Percentiles rank a stretch among this genome's conserved stretches.
Conservation (phyloP, 2,888 invertebrate genomes). For the Athalia rosae region DNA sequence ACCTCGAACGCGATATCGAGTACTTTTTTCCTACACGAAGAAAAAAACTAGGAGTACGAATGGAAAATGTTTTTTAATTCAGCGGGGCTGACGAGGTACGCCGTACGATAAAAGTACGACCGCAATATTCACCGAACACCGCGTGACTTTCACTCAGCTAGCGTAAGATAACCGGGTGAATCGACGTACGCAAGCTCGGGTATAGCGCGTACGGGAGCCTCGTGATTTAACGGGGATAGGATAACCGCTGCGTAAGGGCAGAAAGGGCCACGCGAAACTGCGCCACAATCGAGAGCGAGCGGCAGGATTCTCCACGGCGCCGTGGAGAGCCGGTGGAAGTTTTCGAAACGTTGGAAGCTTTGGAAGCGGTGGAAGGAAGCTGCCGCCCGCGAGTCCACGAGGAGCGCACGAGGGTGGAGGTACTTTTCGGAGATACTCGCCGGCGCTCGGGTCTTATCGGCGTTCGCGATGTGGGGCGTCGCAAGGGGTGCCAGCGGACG, state of each 20-base stretch:
- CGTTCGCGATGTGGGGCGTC: conserved; percentile 25
- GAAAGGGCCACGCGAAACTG: conserved; percentile 42
- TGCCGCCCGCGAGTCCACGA: conserved; percentile 61
- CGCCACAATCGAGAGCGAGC: conserved; percentile 21
- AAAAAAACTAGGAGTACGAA: not conserved
- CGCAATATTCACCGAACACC: not conserved
- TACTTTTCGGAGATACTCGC: conserved; percentile 50
- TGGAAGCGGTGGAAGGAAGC: conserved; percentile 45
- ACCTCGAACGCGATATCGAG: not conserved
- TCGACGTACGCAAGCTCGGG: conserved; percentile 12
- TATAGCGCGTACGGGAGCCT: not conserved
- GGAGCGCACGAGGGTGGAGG: conserved; percentile 63
- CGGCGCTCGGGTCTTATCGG: conserved; percentile 50
- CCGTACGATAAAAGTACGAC: too few species aligned
- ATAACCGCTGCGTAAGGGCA: conserved; percentile 36
- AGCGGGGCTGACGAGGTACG: too few species aligned
- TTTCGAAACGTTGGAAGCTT: conserved; percentile 19
- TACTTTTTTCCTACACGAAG: not conserved
- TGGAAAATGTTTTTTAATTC: too few species aligned
- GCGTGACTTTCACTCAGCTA: not conserved
- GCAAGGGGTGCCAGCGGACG: conserved; percentile 23
- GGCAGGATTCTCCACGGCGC: conserved; percentile 25
- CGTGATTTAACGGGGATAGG: conserved; percentile 39
- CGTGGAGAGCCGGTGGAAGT: conserved; percentile 15
- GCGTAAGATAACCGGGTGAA: not conserved